Percentiles rank a stretch among this genome's conserved stretches.
phyloP scores from a whole-genome alignment of 2,888 invertebrate genomes.

The Scaptomyza caliginosa region DNA sequence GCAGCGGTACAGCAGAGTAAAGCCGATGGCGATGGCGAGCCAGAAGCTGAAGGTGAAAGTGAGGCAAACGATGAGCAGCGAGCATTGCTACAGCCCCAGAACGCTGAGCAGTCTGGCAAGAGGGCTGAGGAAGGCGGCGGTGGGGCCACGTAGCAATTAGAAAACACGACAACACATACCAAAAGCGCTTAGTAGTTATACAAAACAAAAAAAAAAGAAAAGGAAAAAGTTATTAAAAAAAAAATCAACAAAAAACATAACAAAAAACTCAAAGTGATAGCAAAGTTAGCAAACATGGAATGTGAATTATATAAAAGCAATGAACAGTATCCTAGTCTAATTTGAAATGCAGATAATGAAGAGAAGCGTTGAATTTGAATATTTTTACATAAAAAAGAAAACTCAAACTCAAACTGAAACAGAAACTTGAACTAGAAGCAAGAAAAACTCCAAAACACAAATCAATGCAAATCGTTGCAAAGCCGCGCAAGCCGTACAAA shows the following conservation, averaged over 20 bases:
- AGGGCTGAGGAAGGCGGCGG: constrained; percentile 51
- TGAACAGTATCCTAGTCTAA: constrained; percentile 82
- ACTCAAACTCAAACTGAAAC: constrained; percentile 24
- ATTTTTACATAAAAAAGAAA: constrained; percentile 58
- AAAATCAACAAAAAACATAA: constrained; percentile 34
- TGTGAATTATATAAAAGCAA: constrained; percentile 83
- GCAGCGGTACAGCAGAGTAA: constrained; percentile 26
- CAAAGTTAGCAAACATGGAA: constrained; percentile 78
- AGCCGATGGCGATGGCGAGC: constrained; percentile 73
- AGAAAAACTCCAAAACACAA: constrained; percentile 19
- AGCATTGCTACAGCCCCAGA: constrained; percentile 76
- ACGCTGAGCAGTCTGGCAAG: constrained; percentile 27
- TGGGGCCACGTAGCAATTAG: constrained; percentile 83
- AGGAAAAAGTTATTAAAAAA: constrained; percentile 19
- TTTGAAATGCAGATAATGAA: constrained; percentile 43
- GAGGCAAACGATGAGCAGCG: constrained; percentile 83
- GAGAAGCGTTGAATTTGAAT: constrained; percentile 59
- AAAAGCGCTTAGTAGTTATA: constrained; percentile 66
- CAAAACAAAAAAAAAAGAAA: constrained; percentile 27
- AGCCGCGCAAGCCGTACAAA: constrained; percentile 67
- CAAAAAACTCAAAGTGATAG: constrained; percentile 75
- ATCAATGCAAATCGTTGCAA: constrained; percentile 41
- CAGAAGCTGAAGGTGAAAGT: constrained; percentile 61
- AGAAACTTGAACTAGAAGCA: constrained; percentile 43
- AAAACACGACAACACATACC: constrained; percentile 47